Conservation (phyloP, 2,888 invertebrate species). For the Eupelmus urozonus region DNA sequence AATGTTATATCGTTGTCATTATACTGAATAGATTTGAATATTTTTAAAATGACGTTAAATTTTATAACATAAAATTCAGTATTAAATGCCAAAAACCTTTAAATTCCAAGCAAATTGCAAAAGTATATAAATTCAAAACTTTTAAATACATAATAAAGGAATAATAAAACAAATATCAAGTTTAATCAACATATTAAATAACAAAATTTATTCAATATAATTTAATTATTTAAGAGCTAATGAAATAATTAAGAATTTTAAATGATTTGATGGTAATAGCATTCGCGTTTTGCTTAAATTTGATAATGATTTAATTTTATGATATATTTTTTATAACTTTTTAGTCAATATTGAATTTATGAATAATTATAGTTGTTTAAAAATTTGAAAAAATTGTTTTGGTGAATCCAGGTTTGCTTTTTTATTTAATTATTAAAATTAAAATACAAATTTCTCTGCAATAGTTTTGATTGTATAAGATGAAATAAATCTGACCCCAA, state of each 20-base stretch:
- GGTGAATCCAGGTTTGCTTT: not conserved
- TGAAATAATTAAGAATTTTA: not conserved
- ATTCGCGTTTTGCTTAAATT: not conserved
- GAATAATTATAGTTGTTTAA: not conserved
- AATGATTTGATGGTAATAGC: too few species aligned
- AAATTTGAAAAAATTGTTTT: not conserved
- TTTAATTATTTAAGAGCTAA: not conserved
- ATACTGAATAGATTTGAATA: not conserved
- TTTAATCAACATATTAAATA: not conserved
- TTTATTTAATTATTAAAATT: not conserved
- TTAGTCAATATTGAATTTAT: too few species aligned
- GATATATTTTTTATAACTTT: not conserved
- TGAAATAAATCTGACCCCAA: too few species aligned
- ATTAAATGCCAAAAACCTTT: constrained; percentile 7
- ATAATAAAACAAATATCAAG: not conserved
- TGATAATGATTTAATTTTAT: not conserved
- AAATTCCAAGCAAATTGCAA: constrained; percentile 13
- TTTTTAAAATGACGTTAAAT: not conserved
- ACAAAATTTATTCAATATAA: not conserved
- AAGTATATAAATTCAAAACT: constrained; percentile 12
- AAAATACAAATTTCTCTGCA: too few species aligned
- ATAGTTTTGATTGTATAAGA: too few species aligned
- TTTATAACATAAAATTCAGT: too few species aligned
- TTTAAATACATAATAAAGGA: constrained; percentile 12
- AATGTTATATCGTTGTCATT: not conserved